phyloP scores from a whole-genome alignment of 2,113 vertebrate genomes.

The Actinemys pallida region DNA sequence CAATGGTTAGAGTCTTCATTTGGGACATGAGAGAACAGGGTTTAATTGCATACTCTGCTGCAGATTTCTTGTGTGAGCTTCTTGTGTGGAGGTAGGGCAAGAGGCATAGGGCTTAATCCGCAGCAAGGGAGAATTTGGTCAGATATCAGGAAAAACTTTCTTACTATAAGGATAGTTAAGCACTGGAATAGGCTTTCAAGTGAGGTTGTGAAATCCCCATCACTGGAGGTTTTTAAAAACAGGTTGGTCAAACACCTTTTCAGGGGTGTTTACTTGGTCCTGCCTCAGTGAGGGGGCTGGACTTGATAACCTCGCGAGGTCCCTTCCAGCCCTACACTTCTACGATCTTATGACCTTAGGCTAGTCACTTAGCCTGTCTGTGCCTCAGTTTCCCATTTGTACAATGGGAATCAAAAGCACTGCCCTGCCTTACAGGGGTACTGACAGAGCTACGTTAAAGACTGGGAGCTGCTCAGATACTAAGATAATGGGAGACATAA shows the following conservation, averaged over 20 bases:
- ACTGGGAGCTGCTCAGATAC: not conserved
- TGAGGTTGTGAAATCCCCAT: not conserved
- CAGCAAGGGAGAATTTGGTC: not conserved
- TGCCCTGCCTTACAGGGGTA: not conserved
- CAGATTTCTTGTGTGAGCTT: not conserved
- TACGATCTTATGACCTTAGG: not conserved
- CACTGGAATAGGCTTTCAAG: not conserved
- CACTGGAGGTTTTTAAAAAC: not conserved
- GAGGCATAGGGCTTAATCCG: not conserved
- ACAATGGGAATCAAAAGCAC: not conserved
- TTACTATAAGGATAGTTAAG: not conserved
- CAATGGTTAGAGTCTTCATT: not conserved
- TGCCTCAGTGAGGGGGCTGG: not conserved
- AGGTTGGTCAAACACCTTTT: not conserved
- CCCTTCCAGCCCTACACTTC: not conserved
- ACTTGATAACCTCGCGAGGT: not conserved
- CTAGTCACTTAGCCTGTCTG: not conserved
- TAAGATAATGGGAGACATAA: not conserved
- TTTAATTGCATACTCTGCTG: not conserved
- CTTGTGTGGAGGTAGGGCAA: not conserved
- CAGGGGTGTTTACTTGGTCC: not conserved
- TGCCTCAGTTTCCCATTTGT: not conserved
- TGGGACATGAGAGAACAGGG: not conserved
- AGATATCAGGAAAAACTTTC: not conserved
- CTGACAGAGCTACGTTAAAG: not conserved